Base-by-base conservation (phyloP, 2,113 vertebrate genomes). In the Poicephalus meyeri region DNA sequence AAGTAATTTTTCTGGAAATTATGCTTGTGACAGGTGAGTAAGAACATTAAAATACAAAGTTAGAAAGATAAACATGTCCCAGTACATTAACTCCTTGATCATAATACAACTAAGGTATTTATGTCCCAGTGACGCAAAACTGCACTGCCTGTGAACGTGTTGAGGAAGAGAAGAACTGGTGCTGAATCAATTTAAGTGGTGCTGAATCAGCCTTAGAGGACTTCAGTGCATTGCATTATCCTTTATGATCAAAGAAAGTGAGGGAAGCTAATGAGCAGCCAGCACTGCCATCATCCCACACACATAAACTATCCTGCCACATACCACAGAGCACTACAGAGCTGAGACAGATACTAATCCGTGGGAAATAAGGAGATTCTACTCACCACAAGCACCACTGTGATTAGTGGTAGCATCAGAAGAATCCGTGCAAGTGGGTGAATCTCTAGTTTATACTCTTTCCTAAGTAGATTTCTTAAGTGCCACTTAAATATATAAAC, bases 361-460 rank as follows among this genome's bases (percentile, higher is more conserved):
- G 0, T 97, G 96, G 89, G 96, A 97, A 97, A 94, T 63, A 87
- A 76, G 55, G 66, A 82, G 91, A 77, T 95, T 82, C 70, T 76
- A 63, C 74, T 89, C 66, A 76, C 96, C 94, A 80, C 91, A 95
- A 53, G 58, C 70, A 91, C 8, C 55, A 70, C 87, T 94, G 87
- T 89, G 66, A 95, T 97, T 97, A 91, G 94, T 89, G 93, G 93
- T 44, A 72, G 53, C 17, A 91, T 77, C 91, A 89, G 81, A 89
- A 91, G 29, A 69, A 93, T 88, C 56, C 42, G n/a, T 81, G 73
- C 53, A 80, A 53, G 47, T 1, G 0, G 61, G 64, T 74, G 61
- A 86, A 76, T 41, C 56, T 50, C 29, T 50, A 24, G 20, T 74
- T 76, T 71, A 26, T 84, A 64, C 6, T 78, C 53, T 90, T 78